Conservation (phyloP, 2,888 invertebrate genomes). For the Agelastica alni region DNA sequence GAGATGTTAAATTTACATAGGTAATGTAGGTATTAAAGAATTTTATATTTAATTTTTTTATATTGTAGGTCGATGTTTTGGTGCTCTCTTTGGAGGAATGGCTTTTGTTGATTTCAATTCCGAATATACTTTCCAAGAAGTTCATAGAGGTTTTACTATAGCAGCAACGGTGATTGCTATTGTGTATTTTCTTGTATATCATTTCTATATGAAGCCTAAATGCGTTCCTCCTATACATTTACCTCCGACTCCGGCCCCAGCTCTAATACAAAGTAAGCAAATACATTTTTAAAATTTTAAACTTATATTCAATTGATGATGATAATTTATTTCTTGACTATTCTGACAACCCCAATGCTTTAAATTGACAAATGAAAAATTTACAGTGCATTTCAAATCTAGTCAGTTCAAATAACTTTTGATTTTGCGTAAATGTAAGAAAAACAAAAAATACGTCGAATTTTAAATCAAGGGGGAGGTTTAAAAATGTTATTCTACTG, state of each 20-base stretch:
- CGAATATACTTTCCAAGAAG: constrained; percentile 54
- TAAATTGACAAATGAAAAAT: too few relatives aligned
- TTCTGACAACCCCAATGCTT: too few relatives aligned
- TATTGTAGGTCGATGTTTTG: constrained; percentile 69
- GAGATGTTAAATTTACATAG: too few relatives aligned
- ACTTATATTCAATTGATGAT: too few relatives aligned
- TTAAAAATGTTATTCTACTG: too few relatives aligned
- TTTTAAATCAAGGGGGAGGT: too few relatives aligned
- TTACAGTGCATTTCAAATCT: too few relatives aligned
- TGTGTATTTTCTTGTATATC: constrained; percentile 73
- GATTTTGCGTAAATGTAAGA: too few relatives aligned
- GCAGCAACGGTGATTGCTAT: constrained; percentile 68
- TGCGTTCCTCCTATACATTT: constrained; percentile 68
- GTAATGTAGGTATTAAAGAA: background rate
- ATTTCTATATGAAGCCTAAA: constrained; percentile 73
- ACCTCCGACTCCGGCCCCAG: constrained; percentile 66
- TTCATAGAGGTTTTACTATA: constrained; percentile 69
- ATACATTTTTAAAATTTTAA: too few relatives aligned
- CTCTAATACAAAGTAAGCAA: constrained; percentile 67
- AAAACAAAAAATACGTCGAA: too few relatives aligned
- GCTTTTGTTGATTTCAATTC: constrained; percentile 51
- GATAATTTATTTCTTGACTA: too few relatives aligned
- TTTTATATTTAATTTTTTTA: constrained; percentile 6
- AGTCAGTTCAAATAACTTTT: too few relatives aligned
- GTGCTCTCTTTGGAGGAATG: constrained; percentile 67